Evolutionary conservation across 2,888 invertebrate species (phyloP).

Genomic region (Drosophila nigricruria): DNA sequence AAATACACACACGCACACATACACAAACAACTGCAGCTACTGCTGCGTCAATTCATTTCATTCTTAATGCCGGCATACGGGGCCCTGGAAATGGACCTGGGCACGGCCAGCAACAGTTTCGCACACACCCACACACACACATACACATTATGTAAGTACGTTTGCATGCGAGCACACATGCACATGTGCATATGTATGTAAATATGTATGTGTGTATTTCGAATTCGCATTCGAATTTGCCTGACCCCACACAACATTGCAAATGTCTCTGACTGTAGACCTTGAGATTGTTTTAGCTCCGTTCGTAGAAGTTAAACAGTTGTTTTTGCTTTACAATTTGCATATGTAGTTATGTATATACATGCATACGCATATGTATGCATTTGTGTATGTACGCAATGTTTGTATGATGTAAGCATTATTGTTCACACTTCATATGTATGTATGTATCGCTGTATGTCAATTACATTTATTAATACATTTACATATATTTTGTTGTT

Average conservation of each 20-base stretch:
- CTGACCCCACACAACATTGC: conserved; percentile 76
- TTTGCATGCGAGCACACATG: background rate
- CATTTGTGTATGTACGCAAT: background rate
- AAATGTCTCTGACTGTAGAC: conserved; percentile 59
- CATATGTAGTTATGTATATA: background rate
- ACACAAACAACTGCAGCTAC: conserved; percentile 37
- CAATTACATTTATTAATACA: background rate
- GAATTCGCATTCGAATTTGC: conserved; percentile 48
- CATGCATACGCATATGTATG: background rate
- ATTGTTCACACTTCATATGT: conserved; percentile 1
- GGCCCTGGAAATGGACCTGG: conserved; percentile 23
- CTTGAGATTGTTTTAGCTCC: conserved; percentile 57
- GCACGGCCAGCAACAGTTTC: conserved; percentile 23
- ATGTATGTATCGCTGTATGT: background rate
- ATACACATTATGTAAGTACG: conserved; percentile 2
- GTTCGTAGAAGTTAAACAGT: conserved; percentile 10
- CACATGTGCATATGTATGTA: background rate
- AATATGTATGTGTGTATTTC: background rate
- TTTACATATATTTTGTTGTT: background rate
- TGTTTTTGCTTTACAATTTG: conserved; percentile 1
- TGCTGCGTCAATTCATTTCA: conserved; percentile 45
- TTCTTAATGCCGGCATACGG: conserved; percentile 43
- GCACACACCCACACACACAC: conserved; percentile 13
- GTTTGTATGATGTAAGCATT: conserved; percentile 4
- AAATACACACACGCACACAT: background rate